Evolutionary conservation across 1,140 invertebrate species (phyloP), one percentile per base, ranked within the genome.

Genomic region (Tetraneura akinire): DNA sequence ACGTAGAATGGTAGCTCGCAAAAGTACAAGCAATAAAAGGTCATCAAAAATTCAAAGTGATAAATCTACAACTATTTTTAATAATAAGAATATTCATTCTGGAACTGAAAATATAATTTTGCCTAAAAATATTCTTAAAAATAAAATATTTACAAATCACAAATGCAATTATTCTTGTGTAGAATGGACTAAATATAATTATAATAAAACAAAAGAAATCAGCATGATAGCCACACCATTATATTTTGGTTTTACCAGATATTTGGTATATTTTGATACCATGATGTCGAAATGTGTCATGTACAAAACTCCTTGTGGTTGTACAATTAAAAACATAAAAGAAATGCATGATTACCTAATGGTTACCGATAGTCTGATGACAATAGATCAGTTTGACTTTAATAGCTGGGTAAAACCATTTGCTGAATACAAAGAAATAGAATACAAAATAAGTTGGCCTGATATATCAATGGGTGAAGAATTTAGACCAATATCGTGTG

Each of bases 361-460:
- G 11, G 82, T 86, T 9, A 93, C 92, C 0, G 85, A 90, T 10
- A 93, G 91, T 42, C 88, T 90, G 10, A 89, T 98, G 84, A 91
- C 93, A 49, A 92, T 98, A 6, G 96, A 98, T 86, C 87, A 94
- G 66, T 98, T 98, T 86, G 93, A 94, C 85, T 96, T 94, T 85
- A 92, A 95, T 82, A 88, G 89, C 21, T 89, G 88, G 84, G 91
- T 97, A 1, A 90, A 93, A 82, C 92, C 92, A 82, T 87, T 95
- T 60, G 91, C 90, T 10, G 93, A 96, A 85, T 97, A 95, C 83
- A 42, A 26, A 23, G 1, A 21, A 5, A 18, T 8, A 21, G 6
- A 16, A 4, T 32, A 11, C 18, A 23, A 55, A 37, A 45, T 70
- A 18, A n/a, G n/a, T 62, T 82, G 51, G 13, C 66, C 1, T 1